Evolutionary conservation across 2,888 invertebrate species (phyloP).

Genomic region (Cerastis rubricosa): DNA sequence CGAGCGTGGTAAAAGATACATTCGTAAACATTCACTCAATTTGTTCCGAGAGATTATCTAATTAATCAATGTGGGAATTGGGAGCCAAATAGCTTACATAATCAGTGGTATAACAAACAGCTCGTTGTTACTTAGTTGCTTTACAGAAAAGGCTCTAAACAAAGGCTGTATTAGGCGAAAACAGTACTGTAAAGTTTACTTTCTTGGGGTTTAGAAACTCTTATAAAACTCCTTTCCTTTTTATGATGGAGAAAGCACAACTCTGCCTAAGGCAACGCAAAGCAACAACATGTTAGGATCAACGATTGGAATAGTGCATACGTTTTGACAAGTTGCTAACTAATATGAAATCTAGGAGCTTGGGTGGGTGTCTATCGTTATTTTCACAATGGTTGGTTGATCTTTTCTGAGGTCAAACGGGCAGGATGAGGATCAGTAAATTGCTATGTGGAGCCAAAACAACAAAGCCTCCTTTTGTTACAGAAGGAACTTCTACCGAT

Average conservation of each 20-base stretch:
- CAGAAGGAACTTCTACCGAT: no score
- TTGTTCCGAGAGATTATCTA: constrained; percentile 60
- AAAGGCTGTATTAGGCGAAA: not conserved
- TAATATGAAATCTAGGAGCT: constrained; percentile 1
- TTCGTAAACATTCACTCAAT: constrained; percentile 69
- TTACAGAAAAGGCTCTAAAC: not conserved
- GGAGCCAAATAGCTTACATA: constrained; percentile 45
- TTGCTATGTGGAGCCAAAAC: not conserved
- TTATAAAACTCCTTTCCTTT: constrained; percentile 63
- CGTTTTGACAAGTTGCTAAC: constrained; percentile 10
- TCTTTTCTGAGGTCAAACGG: not conserved
- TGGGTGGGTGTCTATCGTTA: not conserved
- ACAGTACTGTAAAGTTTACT: constrained; percentile 10
- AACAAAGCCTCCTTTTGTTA: not conserved
- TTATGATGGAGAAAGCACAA: constrained; percentile 61
- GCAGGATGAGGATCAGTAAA: not conserved
- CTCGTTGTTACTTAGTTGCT: not conserved
- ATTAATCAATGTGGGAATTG: constrained; percentile 53
- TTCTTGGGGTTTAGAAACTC: constrained; percentile 51
- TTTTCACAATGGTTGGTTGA: not conserved
- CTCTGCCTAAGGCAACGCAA: constrained; percentile 50
- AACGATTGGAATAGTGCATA: constrained; percentile 46
- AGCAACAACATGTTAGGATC: constrained; percentile 46
- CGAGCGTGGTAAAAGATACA: constrained; percentile 69
- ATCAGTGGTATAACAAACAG: constrained; percentile 39